Conservation (phyloP, 2,888 invertebrate genomes). For the Polydrusus cervinus region DNA sequence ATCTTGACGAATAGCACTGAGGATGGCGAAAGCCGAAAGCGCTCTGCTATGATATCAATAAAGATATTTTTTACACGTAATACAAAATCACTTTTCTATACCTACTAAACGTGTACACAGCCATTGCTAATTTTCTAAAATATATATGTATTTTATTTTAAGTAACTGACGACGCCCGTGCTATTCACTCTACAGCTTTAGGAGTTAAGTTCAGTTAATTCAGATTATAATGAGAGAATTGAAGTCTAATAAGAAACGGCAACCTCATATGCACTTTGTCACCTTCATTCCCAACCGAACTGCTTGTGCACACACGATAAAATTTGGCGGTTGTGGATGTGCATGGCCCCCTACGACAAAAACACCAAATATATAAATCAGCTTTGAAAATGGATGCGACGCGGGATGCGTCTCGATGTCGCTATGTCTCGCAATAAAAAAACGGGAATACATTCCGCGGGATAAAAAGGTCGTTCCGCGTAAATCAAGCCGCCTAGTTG, state of each 20-base stretch:
- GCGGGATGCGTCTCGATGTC: conserved; percentile 35
- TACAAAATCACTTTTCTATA: no score
- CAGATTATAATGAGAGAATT: no score
- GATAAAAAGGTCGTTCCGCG: conserved; percentile 36
- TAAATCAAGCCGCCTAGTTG: conserved; percentile 36
- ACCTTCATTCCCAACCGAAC: background rate
- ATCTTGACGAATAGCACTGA: no score
- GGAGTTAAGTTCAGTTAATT: no score
- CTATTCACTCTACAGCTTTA: no score
- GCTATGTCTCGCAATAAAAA: conserved; percentile 36
- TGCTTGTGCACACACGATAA: conserved; percentile 24
- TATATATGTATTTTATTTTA: no score
- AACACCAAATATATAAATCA: conserved; percentile 40
- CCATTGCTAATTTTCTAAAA: no score
- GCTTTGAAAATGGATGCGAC: conserved; percentile 32
- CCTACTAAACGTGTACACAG: no score
- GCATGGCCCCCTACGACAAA: background rate
- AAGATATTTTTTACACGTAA: no score
- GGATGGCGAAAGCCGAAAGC: no score
- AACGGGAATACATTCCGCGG: conserved; percentile 36
- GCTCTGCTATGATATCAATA: no score
- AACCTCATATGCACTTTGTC: background rate
- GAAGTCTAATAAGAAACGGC: background rate
- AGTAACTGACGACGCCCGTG: no score
- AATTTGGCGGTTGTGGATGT: background rate